Base-by-base conservation (phyloP, 2,113 vertebrate species). In the Rhagologus leucostigma region DNA sequence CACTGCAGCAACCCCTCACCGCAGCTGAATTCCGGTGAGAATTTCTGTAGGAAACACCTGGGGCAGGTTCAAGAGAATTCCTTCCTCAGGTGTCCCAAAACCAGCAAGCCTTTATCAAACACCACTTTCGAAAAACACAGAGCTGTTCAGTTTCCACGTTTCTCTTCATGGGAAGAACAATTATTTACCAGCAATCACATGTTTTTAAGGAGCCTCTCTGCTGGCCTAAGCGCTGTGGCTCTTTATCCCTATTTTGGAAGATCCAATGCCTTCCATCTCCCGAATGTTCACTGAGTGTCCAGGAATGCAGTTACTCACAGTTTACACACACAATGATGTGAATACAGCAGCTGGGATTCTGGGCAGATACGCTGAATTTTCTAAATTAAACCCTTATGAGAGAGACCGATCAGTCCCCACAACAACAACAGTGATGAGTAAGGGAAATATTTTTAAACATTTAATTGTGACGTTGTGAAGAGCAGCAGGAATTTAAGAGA, bases 391-490 rank as follows among this genome's bases (percentile, higher is more conserved):
- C 50, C 3, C 1, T n/a, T 14, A 37, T 9, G 65, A 83, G 37
- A 67, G 23, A 44, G 74, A 60, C 64, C 13, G 26, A 86, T 53
- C 81, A 79, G 29, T 87, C 69, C 70, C 53, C 59, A 73, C 70
- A 73, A 85, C 65, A 68, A 88, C 60, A 79, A 50, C 42, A 27
- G 41, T 10, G 53, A 79, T 89, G 89, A 96, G 44, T 87, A 90
- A 90, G 73, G 84, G 39, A 88, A 89, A 89, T 55, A 84, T 68
- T 89, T 94, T 90, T 86, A 90, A 92, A 89, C 62, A 84, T 62
- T 86, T 75, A 16, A 88, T 82, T 29, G 41, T 82, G 81, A 83
- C 6, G 32, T 49, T 55, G 35, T 67, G 35, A 84, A 46, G 83
- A 82, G 14, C 7, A 24, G 57, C 10, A 37, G 35, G 49, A 85